Evolutionary conservation across 2,113 vertebrate species (phyloP), one percentile per base, ranked within the genome.

Genomic region (Nymphicus hollandicus): DNA sequence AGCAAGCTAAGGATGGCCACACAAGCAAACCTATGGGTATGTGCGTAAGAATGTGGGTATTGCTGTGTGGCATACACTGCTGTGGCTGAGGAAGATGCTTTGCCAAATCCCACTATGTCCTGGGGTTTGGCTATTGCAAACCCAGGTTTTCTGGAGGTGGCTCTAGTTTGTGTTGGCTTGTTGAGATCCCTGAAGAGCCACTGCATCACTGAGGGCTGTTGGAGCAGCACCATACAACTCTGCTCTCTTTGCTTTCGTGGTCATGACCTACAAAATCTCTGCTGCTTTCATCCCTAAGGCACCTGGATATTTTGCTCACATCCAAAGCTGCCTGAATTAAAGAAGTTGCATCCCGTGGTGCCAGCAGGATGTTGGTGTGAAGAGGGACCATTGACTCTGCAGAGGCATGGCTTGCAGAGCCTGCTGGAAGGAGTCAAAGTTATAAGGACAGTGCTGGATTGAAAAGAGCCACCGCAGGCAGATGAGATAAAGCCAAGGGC

Each of bases 1-100:
- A 68, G n/a, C 29, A 41, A 28, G 37, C 6, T 29, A 6, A 88
- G 44, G 20, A 6, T 44, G 63, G 29, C 37, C 35, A 5, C 14
- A 13, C 53, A 43, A n/a, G 43, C 28, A 28, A 88, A 3, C 12
- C 28, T 13, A 11, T 5, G 20, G 31, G 10, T 24, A 12, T 0
- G 1, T 11, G 41, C 5, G 3, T 63, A 47, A 60, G 50, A 64
- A 56, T 19, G 50, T 64, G 64, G n/a, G 25, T 37, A 1, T 58
- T 39, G 9, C 24, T 6, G 1, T 31, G 37, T 6, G 46, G 11
- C 4, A 2, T 0, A 1, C 3, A 1, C 33, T 33, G 44, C 63
- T 83, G 73, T 7, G 50, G 61, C 46, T 49, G 31, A n/a, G 55
- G 68, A 80, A 65, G 28, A 13, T 2, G 0, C 3, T 55, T 55